Conservation (phyloP, 2,797 vertebrate genomes). For the Leucoraja ocellata region DNA sequence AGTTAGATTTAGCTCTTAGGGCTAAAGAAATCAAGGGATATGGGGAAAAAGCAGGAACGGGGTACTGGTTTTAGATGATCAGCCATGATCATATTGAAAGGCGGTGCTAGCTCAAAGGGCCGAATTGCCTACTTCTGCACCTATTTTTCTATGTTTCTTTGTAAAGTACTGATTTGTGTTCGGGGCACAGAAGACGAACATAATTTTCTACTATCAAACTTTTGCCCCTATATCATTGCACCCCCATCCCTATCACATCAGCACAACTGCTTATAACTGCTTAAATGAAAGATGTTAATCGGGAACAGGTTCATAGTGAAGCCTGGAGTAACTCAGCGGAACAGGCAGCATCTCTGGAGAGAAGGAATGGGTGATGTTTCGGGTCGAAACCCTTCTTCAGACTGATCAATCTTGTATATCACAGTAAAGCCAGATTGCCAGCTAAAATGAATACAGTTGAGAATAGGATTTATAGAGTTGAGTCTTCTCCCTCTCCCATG, state of each 20-base stretch:
- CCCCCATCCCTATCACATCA: too few species aligned
- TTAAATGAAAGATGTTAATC: not conserved
- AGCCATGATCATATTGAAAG: too few species aligned
- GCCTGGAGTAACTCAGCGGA: not conserved
- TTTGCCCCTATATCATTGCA: not conserved
- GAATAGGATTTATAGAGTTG: not conserved
- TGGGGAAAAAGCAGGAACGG: too few species aligned
- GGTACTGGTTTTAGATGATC: too few species aligned
- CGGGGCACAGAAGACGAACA: not conserved
- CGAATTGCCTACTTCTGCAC: too few species aligned
- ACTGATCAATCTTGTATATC: not conserved
- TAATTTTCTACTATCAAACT: not conserved
- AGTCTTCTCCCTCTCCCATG: not conserved
- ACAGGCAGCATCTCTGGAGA: too few species aligned
- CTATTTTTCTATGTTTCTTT: too few species aligned
- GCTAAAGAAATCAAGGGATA: too few species aligned
- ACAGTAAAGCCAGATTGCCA: not conserved
- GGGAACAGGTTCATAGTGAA: not conserved
- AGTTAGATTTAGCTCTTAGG: too few species aligned
- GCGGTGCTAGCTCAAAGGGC: too few species aligned
- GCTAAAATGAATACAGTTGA: not conserved
- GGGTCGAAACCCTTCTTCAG: too few species aligned
- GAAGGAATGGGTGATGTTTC: too few species aligned
- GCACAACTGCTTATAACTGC: not conserved
- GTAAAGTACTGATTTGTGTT: not conserved